Evolutionary conservation across 2,888 invertebrate genomes (phyloP), one percentile per base, ranked within the genome.

Genomic region (Gymnosoma rotundatum): DNA sequence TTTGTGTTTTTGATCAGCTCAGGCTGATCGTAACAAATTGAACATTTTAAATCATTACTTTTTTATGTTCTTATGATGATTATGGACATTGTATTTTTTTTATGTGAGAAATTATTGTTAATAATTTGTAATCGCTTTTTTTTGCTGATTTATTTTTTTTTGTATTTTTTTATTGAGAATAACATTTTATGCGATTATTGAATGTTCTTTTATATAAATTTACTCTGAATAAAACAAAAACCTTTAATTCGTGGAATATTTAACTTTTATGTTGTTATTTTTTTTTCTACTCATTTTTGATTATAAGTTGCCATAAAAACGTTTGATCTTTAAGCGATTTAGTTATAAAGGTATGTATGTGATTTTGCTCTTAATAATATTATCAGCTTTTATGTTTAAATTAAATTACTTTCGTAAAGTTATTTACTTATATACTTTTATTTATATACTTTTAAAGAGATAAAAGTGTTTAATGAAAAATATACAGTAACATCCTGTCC

Each of bases 381-480:
- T 74, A 73, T 83, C 83, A 79, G 61, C 73, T 69, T 83, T 78
- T 69, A 69, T 70, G 64, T 83, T 64, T 69, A 78, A 83, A 75
- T 83, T 67, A 58, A 58, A 58, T 58, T 32, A n/a, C 18, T 56
- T 64, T 6, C 16, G 5, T n/a, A n/a, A n/a, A 16, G 45, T 48
- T 48, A 48, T 48, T 48, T 32, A 32, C 6, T 32, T 6, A 32
- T 5, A 32, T 4, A 32, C 2, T 4, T 32, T 32, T 4, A 5
- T 4, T 5, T 32, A 32, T 5, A 6, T 32, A 32, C 8, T 42
- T 42, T 12, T 42, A 10, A 42, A 12, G 42, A 12, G 10, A 42
- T 12, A 42, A 42, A 12, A 10, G 10, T 38, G 7, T 38, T 38
- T 38, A 9, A 9, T 42, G 0, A 12, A 12, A 12, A 12, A 42